Base-by-base conservation (phyloP, 2,113 vertebrate genomes). In the Halichoerus grypus region DNA sequence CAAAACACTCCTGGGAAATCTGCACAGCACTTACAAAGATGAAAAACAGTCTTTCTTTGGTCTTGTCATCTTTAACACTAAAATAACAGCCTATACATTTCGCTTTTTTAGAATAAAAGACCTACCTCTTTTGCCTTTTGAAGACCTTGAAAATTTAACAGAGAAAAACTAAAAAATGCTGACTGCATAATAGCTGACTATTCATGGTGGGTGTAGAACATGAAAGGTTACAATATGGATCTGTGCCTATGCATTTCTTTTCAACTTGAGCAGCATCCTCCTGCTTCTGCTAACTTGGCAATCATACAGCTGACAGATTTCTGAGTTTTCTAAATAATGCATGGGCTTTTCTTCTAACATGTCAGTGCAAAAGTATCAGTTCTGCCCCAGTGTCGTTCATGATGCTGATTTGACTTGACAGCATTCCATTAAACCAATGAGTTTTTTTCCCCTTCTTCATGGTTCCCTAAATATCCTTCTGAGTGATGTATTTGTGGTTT, bases 351-450 rank as follows among this genome's bases (percentile, higher is more conserved):
- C 98, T 99, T 99, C 99, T 99, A 99, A 99, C 98, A 98, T 99
- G 98, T 99, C 99, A 99, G 98, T 98, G 98, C 98, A 99, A 98
- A 99, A 99, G 98, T 99, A 99, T 99, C 98, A 99, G 98, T 99
- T 99, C 98, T 98, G 98, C 98, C 98, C 98, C 98, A 92, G 97
- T 99, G 98, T 99, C 98, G 94, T 98, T 99, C 97, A 97, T 99
- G 99, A 99, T 98, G 98, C 98, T 99, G 98, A 99, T 99, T 99
- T 99, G 98, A 98, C 98, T 99, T 99, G 99, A 99, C 98, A 99
- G 98, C 98, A 98, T 99, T 99, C 99, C 99, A 99, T 99, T 99
- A 99, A 99, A 99, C 98, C 99, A 99, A 99, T 99, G 98, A 99
- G 97, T 31, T 98, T 98, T 98, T 98, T 97, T 98, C 97, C 97